Base-by-base conservation (phyloP, 2,797 vertebrate species). In the Acipenser transmontanus region DNA sequence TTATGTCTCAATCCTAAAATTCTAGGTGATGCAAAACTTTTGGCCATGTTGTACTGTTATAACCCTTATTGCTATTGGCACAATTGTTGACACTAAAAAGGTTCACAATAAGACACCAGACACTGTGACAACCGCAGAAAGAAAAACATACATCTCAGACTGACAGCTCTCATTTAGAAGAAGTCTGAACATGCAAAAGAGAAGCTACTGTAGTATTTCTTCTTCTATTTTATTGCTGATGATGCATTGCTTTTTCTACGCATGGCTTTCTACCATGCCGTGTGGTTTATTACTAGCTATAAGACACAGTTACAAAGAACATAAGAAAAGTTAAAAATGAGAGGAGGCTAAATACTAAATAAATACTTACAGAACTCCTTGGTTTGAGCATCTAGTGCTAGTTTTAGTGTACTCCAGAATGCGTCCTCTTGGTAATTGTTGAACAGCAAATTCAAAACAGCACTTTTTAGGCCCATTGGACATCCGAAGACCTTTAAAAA, bases 331-430 rank as follows among this genome's bases (percentile, higher is more conserved):
- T 57, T 11, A n/a, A 14, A 5, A 57, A 7, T 13, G 6, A 57
- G 11, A n/a, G 6, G 9, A 7, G 12, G 54, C 7, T 57, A 6
- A 57, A 11, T 57, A 57, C 14, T 57, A 1, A 11, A n/a, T 57
- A n/a, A 57, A 66, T 17, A 79, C 87, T 87, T 69, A 90, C 88
- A 84, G 0, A 64, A 89, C 10, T 2, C 71, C 88, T 6, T 72
- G 1, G 1, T 67, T 80, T 47, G 76, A 0, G 80, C 88, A 90
- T 17, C 74, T 79, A 76, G 85, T 83, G 76, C 84, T 87, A 68
- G 86, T 89, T 71, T 0, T 72, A 49, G 0, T 11, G 74, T 87
- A 90, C 20, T 69, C 1, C 0, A 7, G 7, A 67, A 89, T 75
- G 59, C 0, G 69, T 0, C 6, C 50, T n/a, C 17, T 8, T 0